Conservation (phyloP, 2,888 invertebrate genomes). For the Agriotes lineatus region DNA sequence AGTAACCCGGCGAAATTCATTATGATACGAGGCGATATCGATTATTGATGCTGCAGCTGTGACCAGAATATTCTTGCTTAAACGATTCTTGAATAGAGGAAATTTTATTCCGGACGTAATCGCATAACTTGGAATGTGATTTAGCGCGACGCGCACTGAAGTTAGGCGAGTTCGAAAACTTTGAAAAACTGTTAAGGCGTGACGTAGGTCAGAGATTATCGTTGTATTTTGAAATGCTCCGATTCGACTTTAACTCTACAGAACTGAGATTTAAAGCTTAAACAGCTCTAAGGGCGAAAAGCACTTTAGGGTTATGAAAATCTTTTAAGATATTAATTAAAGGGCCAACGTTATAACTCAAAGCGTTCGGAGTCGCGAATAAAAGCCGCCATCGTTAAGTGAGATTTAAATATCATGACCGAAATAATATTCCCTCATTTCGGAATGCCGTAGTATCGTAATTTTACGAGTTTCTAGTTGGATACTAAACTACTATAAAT, state of each 20-base stretch:
- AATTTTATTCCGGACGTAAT: constrained; percentile 59
- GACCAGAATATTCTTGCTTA: constrained; percentile 57
- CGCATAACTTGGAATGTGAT: constrained; percentile 60
- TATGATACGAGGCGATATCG: constrained; percentile 53
- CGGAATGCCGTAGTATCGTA: too few relatives aligned
- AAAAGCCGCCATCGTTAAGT: constrained; percentile 15
- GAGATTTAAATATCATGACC: not conserved
- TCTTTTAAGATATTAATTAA: constrained; percentile 39
- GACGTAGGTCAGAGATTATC: constrained; percentile 42
- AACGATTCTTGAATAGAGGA: constrained; percentile 54
- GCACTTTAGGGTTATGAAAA: constrained; percentile 38
- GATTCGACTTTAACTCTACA: constrained; percentile 2
- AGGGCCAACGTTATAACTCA: not conserved
- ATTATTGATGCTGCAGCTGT: constrained; percentile 60
- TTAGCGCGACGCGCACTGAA: constrained; percentile 48
- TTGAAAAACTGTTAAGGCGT: constrained; percentile 40
- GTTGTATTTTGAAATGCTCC: constrained; percentile 25
- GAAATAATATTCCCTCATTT: not conserved
- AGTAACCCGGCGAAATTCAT: constrained; percentile 53
- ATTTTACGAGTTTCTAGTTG: too few relatives aligned
- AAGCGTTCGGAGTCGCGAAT: not conserved
- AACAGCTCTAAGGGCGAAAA: constrained; percentile 6
- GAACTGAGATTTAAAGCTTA: constrained; percentile 13
- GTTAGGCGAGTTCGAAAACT: constrained; percentile 29
- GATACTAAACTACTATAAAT: too few relatives aligned